These are phyloP conservation scores for Hypolimnas misippus DNA, from an alignment of 2,888 invertebrate genomes.

Conservation along the genomic window DNA sequence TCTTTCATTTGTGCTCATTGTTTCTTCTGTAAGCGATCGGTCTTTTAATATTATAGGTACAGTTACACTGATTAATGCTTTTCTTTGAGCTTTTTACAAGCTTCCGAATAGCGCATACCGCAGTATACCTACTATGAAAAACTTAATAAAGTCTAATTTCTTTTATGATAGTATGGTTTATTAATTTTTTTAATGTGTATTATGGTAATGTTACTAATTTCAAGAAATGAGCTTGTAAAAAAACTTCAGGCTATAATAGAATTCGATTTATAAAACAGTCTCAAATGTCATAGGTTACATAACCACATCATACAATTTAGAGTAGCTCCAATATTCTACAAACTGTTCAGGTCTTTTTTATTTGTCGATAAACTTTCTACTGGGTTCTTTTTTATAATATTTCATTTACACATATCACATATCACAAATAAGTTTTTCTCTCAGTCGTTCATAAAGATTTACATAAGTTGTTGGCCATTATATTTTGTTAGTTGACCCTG, in stretches of 20 bases:
- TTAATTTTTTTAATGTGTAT: neutral
- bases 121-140: too few relatives aligned
- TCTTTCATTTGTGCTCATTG: constrained; percentile 52
- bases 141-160: too few relatives aligned
- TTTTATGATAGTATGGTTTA: too few relatives aligned
- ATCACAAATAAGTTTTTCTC: too few relatives aligned
- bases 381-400: too few relatives aligned
- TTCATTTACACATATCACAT: too few relatives aligned
- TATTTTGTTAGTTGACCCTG: too few relatives aligned
- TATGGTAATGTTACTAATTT: too few relatives aligned
- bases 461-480: too few relatives aligned
- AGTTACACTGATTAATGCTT: neutral
- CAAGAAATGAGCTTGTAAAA: neutral
- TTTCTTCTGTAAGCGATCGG: constrained; percentile 65
- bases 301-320: neutral
- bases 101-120: neutral
- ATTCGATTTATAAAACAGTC: neutral
- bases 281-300: neutral
- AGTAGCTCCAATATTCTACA: neutral
- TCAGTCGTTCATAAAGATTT: too few relatives aligned
- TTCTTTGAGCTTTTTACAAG: neutral
- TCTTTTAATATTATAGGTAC: constrained; percentile 35
- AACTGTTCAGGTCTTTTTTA: too few relatives aligned
- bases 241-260: neutral
- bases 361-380: too few relatives aligned